Percentiles rank a stretch among this genome's conserved stretches.
These are phyloP conservation scores for Drosophila subsilvestris DNA, from an alignment of 2,888 invertebrate genomes.

Conservation along the genomic window DNA sequence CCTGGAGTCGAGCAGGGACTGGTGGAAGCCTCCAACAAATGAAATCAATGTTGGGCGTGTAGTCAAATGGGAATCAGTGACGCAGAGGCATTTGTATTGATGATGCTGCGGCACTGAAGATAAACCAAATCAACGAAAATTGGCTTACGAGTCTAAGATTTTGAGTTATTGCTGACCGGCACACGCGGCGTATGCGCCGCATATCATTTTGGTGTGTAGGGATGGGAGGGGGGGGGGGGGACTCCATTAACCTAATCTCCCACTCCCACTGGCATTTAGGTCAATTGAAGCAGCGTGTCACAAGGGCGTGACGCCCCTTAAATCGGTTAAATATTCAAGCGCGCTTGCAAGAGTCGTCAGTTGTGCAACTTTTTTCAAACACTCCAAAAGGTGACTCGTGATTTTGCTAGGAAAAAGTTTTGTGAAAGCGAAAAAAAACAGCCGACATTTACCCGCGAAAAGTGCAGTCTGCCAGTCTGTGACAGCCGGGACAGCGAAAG, in stretches of 20 bases:
- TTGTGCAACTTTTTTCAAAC: slow-evolving; percentile 5
- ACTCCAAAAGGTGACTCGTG: slow-evolving; percentile 40
- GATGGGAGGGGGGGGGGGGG: slow-evolving; percentile 13
- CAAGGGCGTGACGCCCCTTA: slow-evolving; percentile 20
- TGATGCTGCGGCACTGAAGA: slow-evolving; percentile 56
- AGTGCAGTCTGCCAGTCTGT: slow-evolving; percentile 1
- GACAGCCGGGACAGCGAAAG: slow-evolving; percentile 28
- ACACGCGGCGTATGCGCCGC: slow-evolving; percentile 61
- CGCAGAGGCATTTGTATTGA: slow-evolving; percentile 67
- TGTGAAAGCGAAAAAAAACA: slow-evolving; percentile 23
- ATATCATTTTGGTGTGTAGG: slow-evolving; percentile 51
- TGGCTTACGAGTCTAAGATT: slow-evolving; percentile 69
- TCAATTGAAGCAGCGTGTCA: slow-evolving; percentile 39
- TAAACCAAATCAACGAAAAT: slow-evolving; percentile 77
- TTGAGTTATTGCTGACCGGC: slow-evolving; percentile 64
- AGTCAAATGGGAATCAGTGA: slow-evolving; percentile 63
- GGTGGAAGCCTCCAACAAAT: slow-evolving; percentile 48
- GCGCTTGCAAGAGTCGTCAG: not conserved
- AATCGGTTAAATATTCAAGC: not conserved
- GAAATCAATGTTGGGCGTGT: slow-evolving; percentile 50
- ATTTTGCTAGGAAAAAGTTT: slow-evolving; percentile 29
- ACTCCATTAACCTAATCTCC: slow-evolving; percentile 43
- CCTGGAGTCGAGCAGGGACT: slow-evolving; percentile 36
- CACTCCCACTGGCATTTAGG: slow-evolving; percentile 40
- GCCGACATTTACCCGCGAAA: not conserved